Conservation (phyloP, 2,797 vertebrate species). For the Tadarida brasiliensis region DNA sequence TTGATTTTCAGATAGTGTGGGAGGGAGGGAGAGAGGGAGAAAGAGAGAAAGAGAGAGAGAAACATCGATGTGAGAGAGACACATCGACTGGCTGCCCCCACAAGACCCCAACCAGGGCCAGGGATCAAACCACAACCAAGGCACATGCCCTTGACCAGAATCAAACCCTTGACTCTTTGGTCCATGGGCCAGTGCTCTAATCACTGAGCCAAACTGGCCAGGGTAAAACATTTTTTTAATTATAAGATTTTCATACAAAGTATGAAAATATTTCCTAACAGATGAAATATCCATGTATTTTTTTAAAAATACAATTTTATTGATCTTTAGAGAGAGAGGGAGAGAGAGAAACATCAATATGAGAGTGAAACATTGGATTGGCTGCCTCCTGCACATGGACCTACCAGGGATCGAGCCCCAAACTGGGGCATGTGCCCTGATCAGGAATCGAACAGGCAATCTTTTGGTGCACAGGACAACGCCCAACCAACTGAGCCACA, state of each 20-base stretch:
- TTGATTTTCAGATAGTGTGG: too few relatives aligned
- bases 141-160: too few relatives aligned
- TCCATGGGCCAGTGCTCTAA: too few relatives aligned
- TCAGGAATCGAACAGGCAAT: neutral
- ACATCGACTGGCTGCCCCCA: too few relatives aligned
- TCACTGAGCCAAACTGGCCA: too few relatives aligned
- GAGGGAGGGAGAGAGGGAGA: too few relatives aligned
- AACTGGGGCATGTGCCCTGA: neutral
- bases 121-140: too few relatives aligned
- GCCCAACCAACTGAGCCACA: too few relatives aligned
- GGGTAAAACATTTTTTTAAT: neutral
- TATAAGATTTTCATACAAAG: neutral
- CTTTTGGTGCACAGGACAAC: neutral
- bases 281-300: neutral
- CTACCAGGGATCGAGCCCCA: neutral
- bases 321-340: neutral
- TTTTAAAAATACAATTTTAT: neutral
- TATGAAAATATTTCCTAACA: neutral
- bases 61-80: too few relatives aligned
- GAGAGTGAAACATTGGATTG: neutral
- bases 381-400: neutral
- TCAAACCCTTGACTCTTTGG: too few relatives aligned
- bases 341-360: neutral
- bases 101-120: too few relatives aligned
- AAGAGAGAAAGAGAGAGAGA: too few relatives aligned